Percentiles rank a stretch among this genome's conserved stretches.
These are phyloP conservation scores for Smithornis capensis DNA, from an alignment of 2,113 vertebrate species.

Conservation along the genomic window DNA sequence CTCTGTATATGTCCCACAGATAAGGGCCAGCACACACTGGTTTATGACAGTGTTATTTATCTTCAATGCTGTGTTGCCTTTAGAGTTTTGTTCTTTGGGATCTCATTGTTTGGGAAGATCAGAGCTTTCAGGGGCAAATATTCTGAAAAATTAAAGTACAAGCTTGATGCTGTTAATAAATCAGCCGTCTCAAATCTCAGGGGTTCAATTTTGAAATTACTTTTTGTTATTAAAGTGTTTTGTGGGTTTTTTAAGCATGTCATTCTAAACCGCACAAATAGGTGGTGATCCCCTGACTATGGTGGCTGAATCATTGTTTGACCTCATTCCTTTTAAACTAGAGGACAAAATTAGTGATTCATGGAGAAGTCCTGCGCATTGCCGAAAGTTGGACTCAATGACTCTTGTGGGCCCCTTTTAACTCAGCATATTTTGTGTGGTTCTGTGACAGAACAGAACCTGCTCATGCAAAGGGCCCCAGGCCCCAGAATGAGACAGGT, in stretches of 20 bases:
- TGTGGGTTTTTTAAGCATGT: neutral
- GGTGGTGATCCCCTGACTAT: neutral
- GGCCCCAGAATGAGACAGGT: neutral
- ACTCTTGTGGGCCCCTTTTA: neutral
- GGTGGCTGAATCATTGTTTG: neutral
- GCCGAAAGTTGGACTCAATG: neutral
- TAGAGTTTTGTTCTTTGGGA: neutral
- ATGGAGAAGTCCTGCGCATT: neutral
- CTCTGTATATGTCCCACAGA: fast-evolving
- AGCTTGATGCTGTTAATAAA: neutral
- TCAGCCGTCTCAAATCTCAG: neutral
- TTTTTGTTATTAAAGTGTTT: neutral
- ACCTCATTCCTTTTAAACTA: neutral
- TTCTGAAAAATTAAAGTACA: constrained; percentile 24
- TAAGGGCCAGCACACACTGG: fast-evolving
- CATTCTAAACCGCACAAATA: neutral
- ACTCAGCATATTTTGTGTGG: neutral
- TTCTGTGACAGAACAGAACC: neutral
- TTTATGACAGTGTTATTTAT: neutral
- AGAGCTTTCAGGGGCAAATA: neutral
- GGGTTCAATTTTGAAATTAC: neutral
- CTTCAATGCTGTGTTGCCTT: neutral
- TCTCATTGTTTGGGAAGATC: neutral
- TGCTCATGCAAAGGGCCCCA: neutral
- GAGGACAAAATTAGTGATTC: neutral